A percentile compares a stretch with the other conserved stretches of the same genome.
Conservation (phyloP, 2,797 vertebrate species). For the Propithecus perrieri region DNA sequence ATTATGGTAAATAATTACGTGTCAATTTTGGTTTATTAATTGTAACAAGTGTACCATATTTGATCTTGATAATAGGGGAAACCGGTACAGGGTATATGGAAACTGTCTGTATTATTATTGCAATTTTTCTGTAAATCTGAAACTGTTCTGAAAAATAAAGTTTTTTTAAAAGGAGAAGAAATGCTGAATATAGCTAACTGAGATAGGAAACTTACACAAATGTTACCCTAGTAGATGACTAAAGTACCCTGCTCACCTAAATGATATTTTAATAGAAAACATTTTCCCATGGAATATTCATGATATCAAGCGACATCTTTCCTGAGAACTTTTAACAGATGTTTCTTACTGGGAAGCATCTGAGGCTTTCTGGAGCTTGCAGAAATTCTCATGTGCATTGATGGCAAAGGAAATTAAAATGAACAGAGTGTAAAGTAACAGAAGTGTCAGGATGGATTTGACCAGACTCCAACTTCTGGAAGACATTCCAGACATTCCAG, state of each 20-base stretch:
- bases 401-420: constrained; percentile 55
- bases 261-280: not conserved
- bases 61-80: not conserved
- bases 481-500: not conserved
- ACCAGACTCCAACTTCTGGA: not conserved
- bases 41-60: fast-evolving
- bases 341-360: constrained; percentile 31
- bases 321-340: constrained; percentile 30
- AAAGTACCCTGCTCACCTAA: constrained; percentile 23
- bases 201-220: constrained; percentile 30
- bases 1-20: not conserved
- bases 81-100: too few species aligned
- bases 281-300: constrained; percentile 35
- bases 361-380: constrained; percentile 41
- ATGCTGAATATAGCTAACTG: not conserved
- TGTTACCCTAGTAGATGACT: not conserved
- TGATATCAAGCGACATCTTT: constrained; percentile 37
- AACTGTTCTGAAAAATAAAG: not conserved
- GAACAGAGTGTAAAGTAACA: not conserved
- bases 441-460: constrained; percentile 1
- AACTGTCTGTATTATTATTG: not conserved
- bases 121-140: not conserved
- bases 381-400: constrained; percentile 30
- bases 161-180: not conserved
- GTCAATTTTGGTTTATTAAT: not conserved